Evolutionary conservation across 2,888 invertebrate species (phyloP).

Genomic region (Cremastinae sp.): DNA sequence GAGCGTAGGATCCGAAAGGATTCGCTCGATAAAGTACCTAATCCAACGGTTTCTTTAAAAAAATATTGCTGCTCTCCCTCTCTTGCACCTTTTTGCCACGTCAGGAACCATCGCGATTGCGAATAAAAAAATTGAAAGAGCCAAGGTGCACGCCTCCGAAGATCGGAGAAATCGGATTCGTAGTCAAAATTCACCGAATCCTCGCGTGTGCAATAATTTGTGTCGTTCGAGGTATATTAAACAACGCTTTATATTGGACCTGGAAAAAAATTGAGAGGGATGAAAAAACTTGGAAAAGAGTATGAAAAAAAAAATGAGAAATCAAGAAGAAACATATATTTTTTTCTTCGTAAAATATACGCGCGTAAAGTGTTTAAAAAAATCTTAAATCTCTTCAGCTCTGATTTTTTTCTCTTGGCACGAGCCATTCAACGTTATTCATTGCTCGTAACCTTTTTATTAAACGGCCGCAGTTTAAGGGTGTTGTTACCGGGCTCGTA

Average conservation of each 20-base stretch:
- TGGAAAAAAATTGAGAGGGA: background rate
- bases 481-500: constrained; percentile 49
- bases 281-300: background rate
- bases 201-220: constrained; percentile 8
- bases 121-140: constrained; percentile 26
- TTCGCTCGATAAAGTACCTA: constrained; percentile 22
- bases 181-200: constrained; percentile 13
- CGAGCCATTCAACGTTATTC: constrained; percentile 50
- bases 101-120: background rate
- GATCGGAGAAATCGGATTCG: constrained; percentile 8
- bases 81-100: background rate
- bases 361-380: constrained; percentile 31
- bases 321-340: constrained; percentile 14
- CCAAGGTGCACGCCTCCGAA: constrained; percentile 27
- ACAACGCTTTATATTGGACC: constrained; percentile 21
- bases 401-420: constrained; percentile 20
- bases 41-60: constrained; percentile 47
- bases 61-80: constrained; percentile 42
- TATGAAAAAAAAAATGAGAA: constrained; percentile 17
- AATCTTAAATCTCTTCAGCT: constrained; percentile 36
- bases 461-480: constrained; percentile 72
- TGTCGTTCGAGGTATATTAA: constrained; percentile 23
- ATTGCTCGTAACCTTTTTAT: constrained; percentile 73
- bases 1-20: constrained; percentile 12
- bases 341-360: background rate